A percentile compares a stretch with the other conserved stretches of the same genome.
Evolutionary conservation across 30 jellyfish, hydroid and myxozoan species (phyloP).

Genomic region (Aurelia aurita): DNA sequence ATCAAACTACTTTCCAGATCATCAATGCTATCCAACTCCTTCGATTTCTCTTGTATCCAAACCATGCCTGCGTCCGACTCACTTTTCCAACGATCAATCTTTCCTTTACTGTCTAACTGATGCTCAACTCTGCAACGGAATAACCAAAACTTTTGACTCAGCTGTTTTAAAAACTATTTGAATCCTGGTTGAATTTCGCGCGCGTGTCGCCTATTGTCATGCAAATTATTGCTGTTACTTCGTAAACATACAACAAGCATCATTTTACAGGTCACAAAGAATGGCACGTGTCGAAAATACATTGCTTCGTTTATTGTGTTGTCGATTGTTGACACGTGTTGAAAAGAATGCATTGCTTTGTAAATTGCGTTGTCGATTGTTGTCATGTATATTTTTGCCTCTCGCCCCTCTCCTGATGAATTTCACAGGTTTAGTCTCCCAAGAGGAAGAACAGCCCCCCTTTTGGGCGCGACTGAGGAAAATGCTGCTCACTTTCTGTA

Average conservation of each 20-base stretch:
- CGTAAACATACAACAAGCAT: background rate
- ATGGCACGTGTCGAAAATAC: no score
- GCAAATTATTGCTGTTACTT: background rate
- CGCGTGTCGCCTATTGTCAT: slow-evolving; percentile 73
- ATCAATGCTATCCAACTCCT: slow-evolving; percentile 51
- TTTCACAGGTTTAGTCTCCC: no score
- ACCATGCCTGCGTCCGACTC: slow-evolving; percentile 60
- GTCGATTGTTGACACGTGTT: no score
- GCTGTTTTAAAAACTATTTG: background rate
- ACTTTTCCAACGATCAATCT: slow-evolving; percentile 37
- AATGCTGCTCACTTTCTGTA: no score
- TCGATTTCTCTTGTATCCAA: slow-evolving; percentile 59
- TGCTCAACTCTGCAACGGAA: slow-evolving; percentile 66
- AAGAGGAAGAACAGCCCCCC: no score
- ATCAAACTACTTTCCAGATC: slow-evolving; percentile 63
- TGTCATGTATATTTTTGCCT: no score
- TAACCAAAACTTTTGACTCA: background rate
- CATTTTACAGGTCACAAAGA: no score
- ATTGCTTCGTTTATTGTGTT: no score
- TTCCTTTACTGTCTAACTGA: slow-evolving; percentile 58
- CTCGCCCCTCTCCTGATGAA: no score
- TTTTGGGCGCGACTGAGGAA: no score
- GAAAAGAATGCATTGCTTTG: no score
- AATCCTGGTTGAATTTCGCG: slow-evolving; percentile 31
- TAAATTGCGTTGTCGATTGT: no score